Evolutionary conservation across 2,797 vertebrate species (phyloP).

Genomic region (Perodicticus potto): DNA sequence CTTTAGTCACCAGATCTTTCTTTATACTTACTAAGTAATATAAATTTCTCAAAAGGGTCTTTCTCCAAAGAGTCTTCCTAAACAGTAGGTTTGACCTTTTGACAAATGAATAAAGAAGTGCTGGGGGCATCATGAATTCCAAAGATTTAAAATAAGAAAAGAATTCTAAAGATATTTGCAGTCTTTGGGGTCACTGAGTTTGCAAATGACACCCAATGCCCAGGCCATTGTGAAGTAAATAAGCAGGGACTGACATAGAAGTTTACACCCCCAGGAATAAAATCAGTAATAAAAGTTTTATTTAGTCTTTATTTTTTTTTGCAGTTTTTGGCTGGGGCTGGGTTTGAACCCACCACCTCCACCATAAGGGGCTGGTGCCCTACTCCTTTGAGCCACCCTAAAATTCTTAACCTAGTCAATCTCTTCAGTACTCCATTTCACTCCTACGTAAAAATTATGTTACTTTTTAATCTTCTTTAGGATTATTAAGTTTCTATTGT

Average conservation of each 20-base stretch:
- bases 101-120: background rate
- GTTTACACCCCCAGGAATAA: background rate
- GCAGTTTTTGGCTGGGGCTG: too few species aligned
- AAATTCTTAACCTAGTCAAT: background rate
- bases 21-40: background rate
- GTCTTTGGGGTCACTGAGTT: background rate
- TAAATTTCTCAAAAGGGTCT: background rate
- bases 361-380: too few species aligned
- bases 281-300: background rate
- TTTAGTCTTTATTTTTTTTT: too few species aligned
- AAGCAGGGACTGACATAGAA: background rate
- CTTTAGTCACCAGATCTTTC: background rate
- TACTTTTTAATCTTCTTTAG: background rate
- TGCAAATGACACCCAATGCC: background rate
- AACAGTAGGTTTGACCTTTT: background rate
- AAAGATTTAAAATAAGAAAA: background rate
- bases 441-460: background rate
- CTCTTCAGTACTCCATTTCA: background rate
- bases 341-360: too few species aligned
- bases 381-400: too few species aligned
- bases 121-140: background rate
- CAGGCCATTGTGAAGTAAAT: background rate
- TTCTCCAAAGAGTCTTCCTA: conserved; percentile 5
- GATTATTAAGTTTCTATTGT: background rate
- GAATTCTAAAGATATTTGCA: background rate